phyloP scores from a whole-genome alignment of 2,888 invertebrate genomes.

The Nephrotoma flavescens region DNA sequence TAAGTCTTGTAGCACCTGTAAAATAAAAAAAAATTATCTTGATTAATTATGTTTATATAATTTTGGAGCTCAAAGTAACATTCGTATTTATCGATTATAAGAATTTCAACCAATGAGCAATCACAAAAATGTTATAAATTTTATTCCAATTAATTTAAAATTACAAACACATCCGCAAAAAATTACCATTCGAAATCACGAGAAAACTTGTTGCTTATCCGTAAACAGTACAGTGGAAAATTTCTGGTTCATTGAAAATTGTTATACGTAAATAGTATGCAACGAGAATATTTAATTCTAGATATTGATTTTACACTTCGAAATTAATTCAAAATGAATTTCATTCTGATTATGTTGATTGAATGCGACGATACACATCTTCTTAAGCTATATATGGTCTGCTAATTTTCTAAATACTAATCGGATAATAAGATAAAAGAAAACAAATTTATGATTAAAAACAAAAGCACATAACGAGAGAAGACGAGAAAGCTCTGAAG shows the following conservation, averaged over 20 bases:
- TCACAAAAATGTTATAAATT: too few relatives aligned
- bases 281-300: background rate
- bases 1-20: slow-evolving; percentile 27
- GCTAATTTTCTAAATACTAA: background rate
- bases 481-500: background rate
- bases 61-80: too few relatives aligned
- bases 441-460: background rate
- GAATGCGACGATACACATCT: background rate
- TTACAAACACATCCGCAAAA: background rate
- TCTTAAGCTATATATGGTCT: background rate
- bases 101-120: too few relatives aligned
- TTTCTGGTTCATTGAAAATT: background rate
- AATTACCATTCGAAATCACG: background rate
- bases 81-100: too few relatives aligned
- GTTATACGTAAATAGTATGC: background rate
- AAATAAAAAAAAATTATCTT: background rate
- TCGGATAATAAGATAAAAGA: background rate
- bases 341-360: background rate
- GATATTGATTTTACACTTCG: background rate
- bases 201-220: background rate
- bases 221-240: background rate
- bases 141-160: background rate
- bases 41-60: background rate
- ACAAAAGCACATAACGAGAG: background rate
- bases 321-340: background rate